A percentile compares a stretch with the other conserved stretches of the same genome.
phyloP scores from a whole-genome alignment of 2,797 vertebrate species.

The Erithacus rubecula region DNA sequence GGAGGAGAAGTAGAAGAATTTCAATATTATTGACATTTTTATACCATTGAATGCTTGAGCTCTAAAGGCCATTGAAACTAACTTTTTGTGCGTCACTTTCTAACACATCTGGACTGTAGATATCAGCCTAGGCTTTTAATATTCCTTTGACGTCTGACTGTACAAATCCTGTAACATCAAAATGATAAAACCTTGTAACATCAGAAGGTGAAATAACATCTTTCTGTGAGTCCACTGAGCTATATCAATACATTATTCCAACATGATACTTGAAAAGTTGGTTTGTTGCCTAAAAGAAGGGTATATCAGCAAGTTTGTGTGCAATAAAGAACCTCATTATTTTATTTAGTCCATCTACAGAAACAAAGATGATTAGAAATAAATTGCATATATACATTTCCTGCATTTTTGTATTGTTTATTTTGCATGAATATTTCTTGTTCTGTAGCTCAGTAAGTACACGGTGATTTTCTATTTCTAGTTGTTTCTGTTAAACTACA shows the following conservation, averaged over 20 bases:
- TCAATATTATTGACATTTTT: background rate
- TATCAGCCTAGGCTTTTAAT: background rate
- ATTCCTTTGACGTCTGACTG: background rate
- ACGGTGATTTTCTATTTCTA: background rate
- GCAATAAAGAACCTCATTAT: background rate
- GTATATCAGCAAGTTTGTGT: background rate
- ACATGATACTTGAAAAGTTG: background rate
- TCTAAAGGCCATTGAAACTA: background rate
- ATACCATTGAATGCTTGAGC: background rate
- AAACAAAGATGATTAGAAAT: background rate
- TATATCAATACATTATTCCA: background rate
- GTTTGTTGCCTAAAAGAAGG: background rate
- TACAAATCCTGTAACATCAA: background rate
- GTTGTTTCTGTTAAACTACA: background rate
- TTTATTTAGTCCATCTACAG: background rate
- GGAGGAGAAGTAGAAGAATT: background rate
- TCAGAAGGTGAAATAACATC: background rate
- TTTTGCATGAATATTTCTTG: background rate
- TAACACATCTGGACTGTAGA: background rate
- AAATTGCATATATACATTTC: background rate
- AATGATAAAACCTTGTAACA: background rate
- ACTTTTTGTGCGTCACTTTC: background rate
- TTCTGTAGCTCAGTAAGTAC: background rate
- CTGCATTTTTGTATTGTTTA: background rate
- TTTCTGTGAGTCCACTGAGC: conserved; percentile 1